These are phyloP conservation scores for Perodicticus potto DNA, from an alignment of 2,797 vertebrate genomes.

Conservation along the genomic window DNA sequence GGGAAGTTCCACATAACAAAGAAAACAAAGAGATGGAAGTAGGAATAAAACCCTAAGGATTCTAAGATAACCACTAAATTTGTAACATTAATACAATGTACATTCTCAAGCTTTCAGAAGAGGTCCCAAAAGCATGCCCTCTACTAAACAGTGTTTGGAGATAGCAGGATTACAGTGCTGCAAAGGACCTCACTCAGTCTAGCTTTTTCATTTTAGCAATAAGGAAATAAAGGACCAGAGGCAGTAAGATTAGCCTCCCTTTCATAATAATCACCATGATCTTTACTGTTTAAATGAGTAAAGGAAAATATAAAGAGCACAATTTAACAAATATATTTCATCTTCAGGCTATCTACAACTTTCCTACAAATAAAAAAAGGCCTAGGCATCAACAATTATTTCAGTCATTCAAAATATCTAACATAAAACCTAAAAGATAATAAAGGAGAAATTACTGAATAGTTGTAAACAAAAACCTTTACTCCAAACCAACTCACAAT, in stretches of 20 bases:
- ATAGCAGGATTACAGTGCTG: neutral
- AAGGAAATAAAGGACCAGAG: constrained; percentile 1
- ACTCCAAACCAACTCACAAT: neutral
- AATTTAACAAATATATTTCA: neutral
- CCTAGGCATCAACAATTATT: neutral
- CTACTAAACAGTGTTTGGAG: neutral
- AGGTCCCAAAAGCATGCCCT: neutral
- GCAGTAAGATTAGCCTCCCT: neutral
- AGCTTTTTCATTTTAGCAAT: constrained; percentile 57
- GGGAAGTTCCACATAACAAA: constrained; percentile 16
- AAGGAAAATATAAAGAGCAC: constrained; percentile 46
- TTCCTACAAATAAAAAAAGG: constrained; percentile 53
- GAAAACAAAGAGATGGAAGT: neutral
- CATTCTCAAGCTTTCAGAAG: neutral
- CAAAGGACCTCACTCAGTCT: neutral
- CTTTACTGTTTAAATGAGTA: constrained; percentile 42
- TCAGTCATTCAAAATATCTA: constrained; percentile 13
- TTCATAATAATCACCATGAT: neutral
- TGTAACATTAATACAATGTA: neutral
- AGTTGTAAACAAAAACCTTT: constrained; percentile 36
- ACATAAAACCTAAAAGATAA: constrained; percentile 46
- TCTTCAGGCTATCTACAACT: neutral
- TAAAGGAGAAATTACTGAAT: constrained; percentile 10
- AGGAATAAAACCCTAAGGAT: neutral
- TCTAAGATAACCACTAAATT: constrained; percentile 30